These are phyloP conservation scores for Hipparchia semele DNA, from an alignment of 2,888 invertebrate genomes.

Conservation along the genomic window DNA sequence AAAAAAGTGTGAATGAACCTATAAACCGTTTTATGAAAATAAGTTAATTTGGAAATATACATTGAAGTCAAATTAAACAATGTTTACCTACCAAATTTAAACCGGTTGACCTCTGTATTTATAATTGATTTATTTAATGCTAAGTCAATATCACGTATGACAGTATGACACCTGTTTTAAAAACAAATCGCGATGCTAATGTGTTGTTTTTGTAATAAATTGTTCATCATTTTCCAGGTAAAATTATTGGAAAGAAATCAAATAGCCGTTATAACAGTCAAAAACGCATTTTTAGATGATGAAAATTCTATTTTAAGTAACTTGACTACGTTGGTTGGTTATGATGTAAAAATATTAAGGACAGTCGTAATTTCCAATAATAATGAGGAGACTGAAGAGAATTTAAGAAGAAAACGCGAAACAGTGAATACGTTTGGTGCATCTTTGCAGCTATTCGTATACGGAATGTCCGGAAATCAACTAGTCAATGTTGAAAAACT, in stretches of 20 bases:
- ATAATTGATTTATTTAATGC: constrained; percentile 43
- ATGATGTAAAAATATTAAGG: constrained; percentile 68
- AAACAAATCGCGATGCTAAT: constrained; percentile 25
- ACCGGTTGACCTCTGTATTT: constrained; percentile 44
- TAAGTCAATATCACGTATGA: constrained; percentile 37
- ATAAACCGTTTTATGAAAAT: constrained; percentile 9
- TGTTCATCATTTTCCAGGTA: constrained; percentile 62
- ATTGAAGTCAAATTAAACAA: constrained; percentile 35
- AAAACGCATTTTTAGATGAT: constrained; percentile 68
- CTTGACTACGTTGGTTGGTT: constrained; percentile 61
- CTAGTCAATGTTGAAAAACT: constrained; percentile 61
- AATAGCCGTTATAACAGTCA: constrained; percentile 69
- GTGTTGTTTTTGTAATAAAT: constrained; percentile 10
- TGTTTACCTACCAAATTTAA: constrained; percentile 42
- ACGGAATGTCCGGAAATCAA: constrained; percentile 63
- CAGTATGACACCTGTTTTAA: constrained; percentile 38
- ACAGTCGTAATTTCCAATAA: constrained; percentile 62
- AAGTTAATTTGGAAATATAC: constrained; percentile 4
- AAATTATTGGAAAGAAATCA: constrained; percentile 66
- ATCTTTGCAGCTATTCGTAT: constrained; percentile 64
- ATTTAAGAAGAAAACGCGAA: constrained; percentile 49
- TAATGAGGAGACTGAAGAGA: constrained; percentile 32
- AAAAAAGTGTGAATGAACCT: not conserved
- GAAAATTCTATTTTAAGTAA: constrained; percentile 56
- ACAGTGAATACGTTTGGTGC: constrained; percentile 47